Conservation (phyloP, 2,888 invertebrate species). For the Dromius quadrimaculatus region DNA sequence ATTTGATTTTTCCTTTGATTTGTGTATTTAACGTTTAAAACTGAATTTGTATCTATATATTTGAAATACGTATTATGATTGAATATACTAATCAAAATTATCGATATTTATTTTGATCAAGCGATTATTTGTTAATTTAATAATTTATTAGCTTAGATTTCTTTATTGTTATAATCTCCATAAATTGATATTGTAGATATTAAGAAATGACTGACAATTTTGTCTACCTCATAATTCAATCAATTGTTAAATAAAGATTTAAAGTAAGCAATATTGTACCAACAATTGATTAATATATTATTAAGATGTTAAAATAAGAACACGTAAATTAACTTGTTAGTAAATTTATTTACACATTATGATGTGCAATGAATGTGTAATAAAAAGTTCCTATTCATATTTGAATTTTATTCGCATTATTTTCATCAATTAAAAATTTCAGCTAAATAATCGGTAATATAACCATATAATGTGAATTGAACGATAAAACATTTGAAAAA, state of each 20-base stretch:
- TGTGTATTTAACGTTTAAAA: background rate
- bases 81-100: slow-evolving; percentile 17
- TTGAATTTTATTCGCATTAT: background rate
- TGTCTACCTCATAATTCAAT: slow-evolving; percentile 29
- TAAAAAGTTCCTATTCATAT: slow-evolving; percentile 46
- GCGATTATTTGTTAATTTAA: slow-evolving; percentile 27
- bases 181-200: slow-evolving; percentile 3
- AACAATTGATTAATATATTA: slow-evolving; percentile 24
- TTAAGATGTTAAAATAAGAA: slow-evolving; percentile 30
- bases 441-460: no score
- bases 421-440: background rate
- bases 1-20: background rate
- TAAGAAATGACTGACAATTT: slow-evolving; percentile 31
- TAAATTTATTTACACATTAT: slow-evolving; percentile 48
- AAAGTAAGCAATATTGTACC: slow-evolving; percentile 35
- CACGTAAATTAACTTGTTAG: slow-evolving; percentile 23
- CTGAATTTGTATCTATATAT: slow-evolving; percentile 20
- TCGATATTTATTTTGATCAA: slow-evolving; percentile 18
- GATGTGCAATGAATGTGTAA: slow-evolving; percentile 51
- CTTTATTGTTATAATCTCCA: slow-evolving; percentile 21
- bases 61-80: background rate
- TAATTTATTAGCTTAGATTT: slow-evolving; percentile 32
- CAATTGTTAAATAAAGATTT: slow-evolving; percentile 19
- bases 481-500: no score
- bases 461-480: no score